These are phyloP conservation scores for Coenonympha glycerion DNA, from an alignment of 2,888 invertebrate species.

Conservation along the genomic window DNA sequence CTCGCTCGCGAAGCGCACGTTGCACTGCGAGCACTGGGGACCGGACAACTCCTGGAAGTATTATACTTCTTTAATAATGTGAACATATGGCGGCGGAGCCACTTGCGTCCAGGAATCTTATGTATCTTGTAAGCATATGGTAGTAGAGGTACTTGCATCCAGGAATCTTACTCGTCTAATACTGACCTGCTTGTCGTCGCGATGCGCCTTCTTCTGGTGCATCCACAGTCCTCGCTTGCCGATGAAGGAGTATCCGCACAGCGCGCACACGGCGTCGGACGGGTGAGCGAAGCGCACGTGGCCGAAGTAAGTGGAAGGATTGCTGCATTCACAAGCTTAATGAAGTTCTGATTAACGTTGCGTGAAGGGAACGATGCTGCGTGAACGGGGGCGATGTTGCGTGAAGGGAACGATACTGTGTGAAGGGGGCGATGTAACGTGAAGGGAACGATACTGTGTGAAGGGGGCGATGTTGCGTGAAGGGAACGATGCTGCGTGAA, in stretches of 20 bases:
- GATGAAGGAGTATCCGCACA: slow-evolving; percentile 63
- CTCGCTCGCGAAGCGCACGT: background rate
- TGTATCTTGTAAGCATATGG: too few relatives aligned
- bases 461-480: too few relatives aligned
- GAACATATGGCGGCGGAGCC: background rate
- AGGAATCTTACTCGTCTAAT: too few relatives aligned
- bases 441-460: too few relatives aligned
- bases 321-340: background rate
- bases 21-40: background rate
- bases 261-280: slow-evolving; percentile 57
- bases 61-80: background rate
- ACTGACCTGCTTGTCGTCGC: background rate
- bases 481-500: too few relatives aligned
- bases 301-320: slow-evolving; percentile 58
- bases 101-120: too few relatives aligned
- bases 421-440: too few relatives aligned
- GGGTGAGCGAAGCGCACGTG: slow-evolving; percentile 63
- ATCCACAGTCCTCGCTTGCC: slow-evolving; percentile 60
- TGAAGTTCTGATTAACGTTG: too few relatives aligned
- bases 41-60: background rate
- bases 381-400: too few relatives aligned
- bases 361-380: too few relatives aligned
- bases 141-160: too few relatives aligned
- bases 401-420: too few relatives aligned
- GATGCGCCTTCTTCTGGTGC: slow-evolving; percentile 59